A percentile compares a stretch with the other conserved stretches of the same genome.
These are phyloP conservation scores for Lemur catta DNA, from an alignment of 2,797 vertebrate genomes.

Conservation along the genomic window DNA sequence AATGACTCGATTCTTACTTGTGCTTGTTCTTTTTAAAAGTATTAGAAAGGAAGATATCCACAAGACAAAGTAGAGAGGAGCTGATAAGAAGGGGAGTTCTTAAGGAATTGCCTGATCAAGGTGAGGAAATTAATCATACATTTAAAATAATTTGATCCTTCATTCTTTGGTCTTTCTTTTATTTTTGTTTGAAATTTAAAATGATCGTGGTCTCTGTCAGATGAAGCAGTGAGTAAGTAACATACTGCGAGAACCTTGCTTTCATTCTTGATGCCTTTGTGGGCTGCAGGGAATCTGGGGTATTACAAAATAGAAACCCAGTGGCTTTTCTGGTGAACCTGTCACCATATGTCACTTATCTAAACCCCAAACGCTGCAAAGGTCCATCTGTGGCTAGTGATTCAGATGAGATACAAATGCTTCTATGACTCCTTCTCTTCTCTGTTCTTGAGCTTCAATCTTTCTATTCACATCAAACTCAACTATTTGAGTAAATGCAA, in stretches of 20 bases:
- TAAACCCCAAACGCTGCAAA: background rate
- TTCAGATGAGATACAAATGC: background rate
- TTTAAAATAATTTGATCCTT: conserved; percentile 51
- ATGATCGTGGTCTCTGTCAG: background rate
- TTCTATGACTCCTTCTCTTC: background rate
- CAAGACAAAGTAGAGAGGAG: conserved; percentile 97
- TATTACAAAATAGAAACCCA: background rate
- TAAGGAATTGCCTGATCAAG: conserved; percentile 93
- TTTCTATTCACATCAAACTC: background rate
- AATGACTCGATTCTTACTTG: conserved; percentile 76
- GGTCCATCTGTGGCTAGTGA: background rate
- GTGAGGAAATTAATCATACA: conserved; percentile 82
- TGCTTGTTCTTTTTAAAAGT: conserved; percentile 87
- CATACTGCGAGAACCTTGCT: background rate
- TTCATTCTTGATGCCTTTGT: background rate
- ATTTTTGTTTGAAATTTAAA: conserved; percentile 59
- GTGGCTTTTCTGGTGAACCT: background rate
- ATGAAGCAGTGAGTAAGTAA: background rate
- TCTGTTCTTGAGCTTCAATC: background rate
- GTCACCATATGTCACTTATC: background rate
- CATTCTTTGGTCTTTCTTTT: conserved; percentile 44
- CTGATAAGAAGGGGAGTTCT: conserved; percentile 97
- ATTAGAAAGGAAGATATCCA: conserved; percentile 99
- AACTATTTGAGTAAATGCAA: background rate
- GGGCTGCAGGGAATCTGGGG: background rate